Conservation (phyloP, 1,140 invertebrate genomes). For the Bombus haemorrhoidalis region DNA sequence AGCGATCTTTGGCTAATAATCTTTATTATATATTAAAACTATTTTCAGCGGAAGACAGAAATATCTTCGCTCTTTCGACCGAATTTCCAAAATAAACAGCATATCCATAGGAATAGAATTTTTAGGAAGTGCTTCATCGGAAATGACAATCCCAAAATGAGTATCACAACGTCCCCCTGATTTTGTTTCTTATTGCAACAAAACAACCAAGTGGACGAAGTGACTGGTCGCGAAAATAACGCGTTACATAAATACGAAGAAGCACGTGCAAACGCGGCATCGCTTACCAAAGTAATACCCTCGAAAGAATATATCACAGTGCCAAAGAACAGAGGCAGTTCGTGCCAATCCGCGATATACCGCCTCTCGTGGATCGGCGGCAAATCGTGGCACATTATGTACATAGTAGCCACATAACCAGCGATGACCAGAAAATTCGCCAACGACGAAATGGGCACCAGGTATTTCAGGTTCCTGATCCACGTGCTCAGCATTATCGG, state of each 20-base stretch:
- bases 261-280: not conserved
- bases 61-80: not conserved
- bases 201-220: not conserved
- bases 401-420: constrained; percentile 87
- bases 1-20: not conserved
- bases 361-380: constrained; percentile 84
- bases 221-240: constrained; percentile 22
- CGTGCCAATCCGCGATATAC: constrained; percentile 84
- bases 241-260: constrained; percentile 28
- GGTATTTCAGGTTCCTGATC: constrained; percentile 89
- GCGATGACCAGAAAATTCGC: constrained; percentile 88
- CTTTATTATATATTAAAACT: not conserved
- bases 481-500: constrained; percentile 89
- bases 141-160: not conserved
- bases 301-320: constrained; percentile 92
- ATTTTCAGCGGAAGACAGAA: not conserved
- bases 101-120: too few species aligned
- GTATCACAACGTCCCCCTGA: not conserved
- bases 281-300: constrained; percentile 89
- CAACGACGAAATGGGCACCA: constrained; percentile 88
- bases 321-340: constrained; percentile 89
- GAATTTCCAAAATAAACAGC: not conserved
- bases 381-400: constrained; percentile 87
- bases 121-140: too few species aligned
- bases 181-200: not conserved